Evolutionary conservation across 2,888 invertebrate species (phyloP).

Genomic region (Sinopyrophorus schimmeli): DNA sequence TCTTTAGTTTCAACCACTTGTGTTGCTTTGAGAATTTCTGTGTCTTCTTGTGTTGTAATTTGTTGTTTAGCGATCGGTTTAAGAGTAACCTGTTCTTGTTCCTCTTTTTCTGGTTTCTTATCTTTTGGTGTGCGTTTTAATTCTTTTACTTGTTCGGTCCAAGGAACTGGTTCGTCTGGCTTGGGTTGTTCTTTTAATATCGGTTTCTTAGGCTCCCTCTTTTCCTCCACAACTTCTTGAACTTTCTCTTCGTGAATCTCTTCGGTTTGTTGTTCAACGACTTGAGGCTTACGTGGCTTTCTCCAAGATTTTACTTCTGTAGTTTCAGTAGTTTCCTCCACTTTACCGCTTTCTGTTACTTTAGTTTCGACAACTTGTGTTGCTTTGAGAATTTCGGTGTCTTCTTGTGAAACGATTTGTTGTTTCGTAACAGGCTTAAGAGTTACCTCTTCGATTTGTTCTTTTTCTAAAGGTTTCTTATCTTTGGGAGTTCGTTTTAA

Average conservation of each 20-base stretch:
- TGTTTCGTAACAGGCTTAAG: conserved; percentile 21
- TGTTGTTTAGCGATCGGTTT: conserved; percentile 54
- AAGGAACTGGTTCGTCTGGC: conserved; percentile 47
- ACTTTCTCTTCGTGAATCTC: conserved; percentile 42
- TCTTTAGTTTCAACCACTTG: background rate
- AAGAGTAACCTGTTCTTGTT: conserved; percentile 57
- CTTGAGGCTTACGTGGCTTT: conserved; percentile 57
- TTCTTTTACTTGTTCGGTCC: conserved; percentile 64
- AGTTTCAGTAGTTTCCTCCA: conserved; percentile 46
- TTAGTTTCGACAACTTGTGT: conserved; percentile 1
- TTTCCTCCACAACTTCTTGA: conserved; percentile 19
- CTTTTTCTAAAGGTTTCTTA: conserved; percentile 50
- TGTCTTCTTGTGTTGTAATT: background rate
- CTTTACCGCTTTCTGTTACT: background rate
- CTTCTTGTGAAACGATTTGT: conserved; percentile 1
- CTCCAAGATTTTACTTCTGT: conserved; percentile 8
- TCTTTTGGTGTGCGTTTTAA: conserved; percentile 55
- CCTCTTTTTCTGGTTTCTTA: conserved; percentile 51
- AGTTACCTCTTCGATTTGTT: conserved; percentile 36
- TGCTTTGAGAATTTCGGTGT: no score
- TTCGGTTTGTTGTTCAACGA: conserved; percentile 41
- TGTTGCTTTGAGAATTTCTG: background rate
- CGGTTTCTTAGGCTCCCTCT: conserved; percentile 19
- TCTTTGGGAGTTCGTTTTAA: conserved; percentile 54
- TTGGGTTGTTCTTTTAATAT: conserved; percentile 16